Conservation (phyloP, 2,888 invertebrate species). For the Erynnis tages region DNA sequence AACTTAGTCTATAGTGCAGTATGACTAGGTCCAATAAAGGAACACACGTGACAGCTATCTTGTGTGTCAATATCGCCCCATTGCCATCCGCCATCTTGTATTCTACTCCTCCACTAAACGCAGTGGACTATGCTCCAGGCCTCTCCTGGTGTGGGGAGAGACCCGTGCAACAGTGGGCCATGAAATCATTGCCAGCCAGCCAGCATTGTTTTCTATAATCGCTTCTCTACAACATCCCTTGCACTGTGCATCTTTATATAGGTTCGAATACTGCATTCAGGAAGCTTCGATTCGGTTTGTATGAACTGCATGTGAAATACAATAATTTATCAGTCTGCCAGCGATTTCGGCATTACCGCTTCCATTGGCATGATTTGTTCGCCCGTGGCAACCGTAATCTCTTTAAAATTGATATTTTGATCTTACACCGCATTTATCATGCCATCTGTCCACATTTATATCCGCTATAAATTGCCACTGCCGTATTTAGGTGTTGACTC, state of each 20-base stretch:
- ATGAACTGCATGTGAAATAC: slow-evolving; percentile 20
- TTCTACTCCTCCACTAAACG: no score
- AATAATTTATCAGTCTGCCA: slow-evolving; percentile 18
- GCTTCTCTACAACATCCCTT: slow-evolving; percentile 3
- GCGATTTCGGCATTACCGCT: slow-evolving; percentile 14
- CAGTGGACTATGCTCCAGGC: no score
- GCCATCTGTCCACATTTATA: slow-evolving; percentile 26
- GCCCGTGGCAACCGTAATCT: slow-evolving; percentile 28
- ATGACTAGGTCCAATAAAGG: no score
- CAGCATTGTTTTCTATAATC: no score
- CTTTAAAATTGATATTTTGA: slow-evolving; percentile 36
- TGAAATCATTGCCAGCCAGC: no score
- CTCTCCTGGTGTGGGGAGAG: no score
- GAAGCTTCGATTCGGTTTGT: slow-evolving; percentile 17
- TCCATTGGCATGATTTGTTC: slow-evolving; percentile 19
- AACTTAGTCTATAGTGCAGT: no score
- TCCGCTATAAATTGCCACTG: slow-evolving; percentile 14
- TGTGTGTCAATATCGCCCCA: no score
- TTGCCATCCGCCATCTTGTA: no score
- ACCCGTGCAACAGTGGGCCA: no score
- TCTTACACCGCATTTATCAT: slow-evolving; percentile 34
- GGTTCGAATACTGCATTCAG: background rate
- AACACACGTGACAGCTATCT: no score
- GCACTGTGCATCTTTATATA: background rate
- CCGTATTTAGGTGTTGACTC: slow-evolving; percentile 19